Base-by-base conservation (phyloP, 1,140 invertebrate genomes). In the Phocides pigmalion region DNA sequence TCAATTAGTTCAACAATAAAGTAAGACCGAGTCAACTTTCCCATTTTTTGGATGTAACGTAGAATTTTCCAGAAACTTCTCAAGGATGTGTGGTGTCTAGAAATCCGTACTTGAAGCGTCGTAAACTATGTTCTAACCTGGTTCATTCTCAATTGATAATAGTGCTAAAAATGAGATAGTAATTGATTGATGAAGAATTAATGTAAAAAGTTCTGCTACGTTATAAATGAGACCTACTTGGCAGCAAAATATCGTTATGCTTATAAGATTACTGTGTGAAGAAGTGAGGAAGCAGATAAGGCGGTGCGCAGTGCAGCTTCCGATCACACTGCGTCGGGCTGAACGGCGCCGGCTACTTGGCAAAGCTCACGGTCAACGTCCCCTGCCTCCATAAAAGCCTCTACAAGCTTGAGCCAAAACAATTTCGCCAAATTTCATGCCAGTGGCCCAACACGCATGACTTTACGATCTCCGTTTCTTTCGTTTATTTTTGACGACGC, bases 361-460 rank as follows among this genome's bases (percentile, higher is more conserved):
- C 87, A 89, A 49, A 64, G 76, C 71, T 72, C 74, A 82, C 84
- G 84, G 84, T 87, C 84, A 89, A 77, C 76, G 84, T 90, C 74
- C 84, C 70, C 76, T 68, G 72, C 67, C 70, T 81, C 81, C 71
- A 83, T 87, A 86, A 90, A 87, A 84, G 84, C 83, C 84, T 86
- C 75, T 71, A 69, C 72, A 82, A 79, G 76, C 79, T 80, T 74
- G 81, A 86, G 85, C 87, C 87, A 90, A 90, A 87, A 89, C 86
- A 87, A 89, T 90, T 90, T 86, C 74, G 73, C 76, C 84, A 79
- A 88, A 84, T 82, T 83, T 79, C 85, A 86, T 86, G 81, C 80
- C 83, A 89, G 80, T 77, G 68, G 71, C 81, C 74, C 74, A 79
- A 79, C 79, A 84, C 82, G 82, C 87, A 82, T 84, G 76, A 75